Evolutionary conservation across 2,113 vertebrate genomes (phyloP).

Genomic region (Alethe diademata): DNA sequence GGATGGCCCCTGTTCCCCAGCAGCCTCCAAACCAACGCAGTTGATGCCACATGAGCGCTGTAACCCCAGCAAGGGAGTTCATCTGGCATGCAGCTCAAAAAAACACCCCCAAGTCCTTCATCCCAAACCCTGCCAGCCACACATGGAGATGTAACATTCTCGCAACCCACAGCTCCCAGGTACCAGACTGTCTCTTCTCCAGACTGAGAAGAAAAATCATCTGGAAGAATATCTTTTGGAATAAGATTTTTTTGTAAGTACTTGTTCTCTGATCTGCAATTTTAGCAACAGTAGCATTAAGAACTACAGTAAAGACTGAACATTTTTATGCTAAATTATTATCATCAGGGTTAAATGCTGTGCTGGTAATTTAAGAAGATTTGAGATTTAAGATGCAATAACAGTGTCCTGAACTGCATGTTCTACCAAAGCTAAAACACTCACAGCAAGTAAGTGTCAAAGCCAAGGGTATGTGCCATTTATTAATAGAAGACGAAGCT

Average conservation of each 20-base stretch:
- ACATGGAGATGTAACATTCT: background rate
- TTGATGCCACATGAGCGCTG: background rate
- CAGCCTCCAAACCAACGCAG: background rate
- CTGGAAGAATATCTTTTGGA: background rate
- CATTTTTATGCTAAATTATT: background rate
- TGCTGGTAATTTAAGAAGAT: constrained; percentile 17
- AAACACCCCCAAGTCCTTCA: background rate
- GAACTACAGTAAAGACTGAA: background rate
- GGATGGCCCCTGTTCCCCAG: background rate
- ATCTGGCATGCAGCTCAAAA: background rate
- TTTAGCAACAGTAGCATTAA: constrained; percentile 7
- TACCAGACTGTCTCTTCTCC: background rate
- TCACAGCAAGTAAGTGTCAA: constrained; percentile 30
- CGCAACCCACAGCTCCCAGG: background rate
- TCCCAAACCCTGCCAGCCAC: background rate
- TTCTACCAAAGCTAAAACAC: constrained; percentile 22
- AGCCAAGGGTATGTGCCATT: background rate
- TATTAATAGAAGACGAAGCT: constrained; percentile 51
- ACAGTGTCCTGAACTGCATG: background rate
- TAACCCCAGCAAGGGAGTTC: background rate
- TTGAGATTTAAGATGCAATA: constrained; percentile 12
- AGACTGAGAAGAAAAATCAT: background rate
- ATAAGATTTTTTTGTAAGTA: background rate
- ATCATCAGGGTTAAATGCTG: background rate
- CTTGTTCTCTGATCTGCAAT: background rate